Conservation (phyloP, 2,113 vertebrate species). For the Aleadryas rufinucha region DNA sequence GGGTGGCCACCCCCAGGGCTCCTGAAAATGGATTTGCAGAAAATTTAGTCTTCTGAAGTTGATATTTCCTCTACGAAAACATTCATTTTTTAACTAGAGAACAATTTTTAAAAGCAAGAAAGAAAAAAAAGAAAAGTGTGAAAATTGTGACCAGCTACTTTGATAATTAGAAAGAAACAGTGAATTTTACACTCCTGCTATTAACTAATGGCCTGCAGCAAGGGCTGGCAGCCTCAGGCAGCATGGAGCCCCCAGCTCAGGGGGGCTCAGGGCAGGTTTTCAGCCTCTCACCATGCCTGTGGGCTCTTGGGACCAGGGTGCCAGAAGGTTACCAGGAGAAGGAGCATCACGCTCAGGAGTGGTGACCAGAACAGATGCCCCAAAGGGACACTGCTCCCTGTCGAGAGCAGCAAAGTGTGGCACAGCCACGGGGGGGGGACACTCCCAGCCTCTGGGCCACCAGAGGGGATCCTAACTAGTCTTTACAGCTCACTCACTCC, state of each 20-base stretch:
- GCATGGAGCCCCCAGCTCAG: fast-evolving
- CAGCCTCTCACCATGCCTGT: fast-evolving
- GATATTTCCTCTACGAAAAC: background rate
- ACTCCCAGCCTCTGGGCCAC: background rate
- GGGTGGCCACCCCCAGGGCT: background rate
- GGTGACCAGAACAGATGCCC: background rate
- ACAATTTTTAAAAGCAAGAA: background rate
- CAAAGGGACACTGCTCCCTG: background rate
- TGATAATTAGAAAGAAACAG: background rate
- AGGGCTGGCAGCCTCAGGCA: background rate
- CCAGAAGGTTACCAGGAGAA: fast-evolving
- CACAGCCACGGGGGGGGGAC: background rate
- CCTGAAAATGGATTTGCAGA: background rate
- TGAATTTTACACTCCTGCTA: background rate
- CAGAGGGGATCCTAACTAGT: fast-evolving
- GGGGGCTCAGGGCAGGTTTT: background rate
- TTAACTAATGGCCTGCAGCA: background rate
- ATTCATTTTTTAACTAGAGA: background rate
- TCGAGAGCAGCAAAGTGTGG: fast-evolving
- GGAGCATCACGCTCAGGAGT: fast-evolving
- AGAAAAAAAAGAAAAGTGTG: background rate
- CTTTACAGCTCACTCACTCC: background rate
- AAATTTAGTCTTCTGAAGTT: background rate
- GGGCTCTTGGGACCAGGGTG: background rate
- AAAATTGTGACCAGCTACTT: background rate